Evolutionary conservation across 1,140 invertebrate genomes (phyloP), one percentile per base, ranked within the genome.

Genomic region (Solenopsis fugax): DNA sequence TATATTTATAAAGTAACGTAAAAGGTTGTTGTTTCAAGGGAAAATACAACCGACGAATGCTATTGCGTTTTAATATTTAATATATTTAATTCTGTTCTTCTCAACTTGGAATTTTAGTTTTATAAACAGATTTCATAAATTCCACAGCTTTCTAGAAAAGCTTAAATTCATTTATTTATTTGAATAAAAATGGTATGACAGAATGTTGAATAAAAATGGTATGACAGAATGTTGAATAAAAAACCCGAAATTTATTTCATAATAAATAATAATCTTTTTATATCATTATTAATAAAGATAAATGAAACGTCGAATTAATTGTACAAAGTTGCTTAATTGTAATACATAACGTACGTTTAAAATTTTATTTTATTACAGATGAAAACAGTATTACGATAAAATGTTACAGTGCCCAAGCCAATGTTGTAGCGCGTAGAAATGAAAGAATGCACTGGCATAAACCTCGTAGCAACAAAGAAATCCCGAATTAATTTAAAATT

Each of bases 401-500:
- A 34, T 48, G 18, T 78, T 29, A 45, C 41, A 10, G 7, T 18
- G 12, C 18, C 5, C n/a, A 18, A 45, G 13, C 2, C 50, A 18
- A 69, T 56, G 77, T 56, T 52, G 18, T n/a, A 6, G 0, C 41
- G 45, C 7, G 60, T 5, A n/a, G 13, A 62, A 41, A 81, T 56
- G 37, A 82, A 82, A 58, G 41, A 60, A 84, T 58, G 67, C 16
- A 56, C 67, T 18, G 54, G 37, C 67, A 58, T 84, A 75, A 75
- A 84, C 80, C 45, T 60, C 58, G 24, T 52, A 56, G 41, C 16
- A 60, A 45, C 54, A 84, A 84, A 84, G 69, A 84, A 84, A 84
- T 84, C 41, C 54, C 37, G 80, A 73, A 84, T 84, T 84, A 84
- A 84, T 84, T 73, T 84, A 60, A 73, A 84, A 84, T 90, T 81